Evolutionary conservation across 2,113 vertebrate species (phyloP).

Genomic region (Sinocyclocheilus anophthalmus): DNA sequence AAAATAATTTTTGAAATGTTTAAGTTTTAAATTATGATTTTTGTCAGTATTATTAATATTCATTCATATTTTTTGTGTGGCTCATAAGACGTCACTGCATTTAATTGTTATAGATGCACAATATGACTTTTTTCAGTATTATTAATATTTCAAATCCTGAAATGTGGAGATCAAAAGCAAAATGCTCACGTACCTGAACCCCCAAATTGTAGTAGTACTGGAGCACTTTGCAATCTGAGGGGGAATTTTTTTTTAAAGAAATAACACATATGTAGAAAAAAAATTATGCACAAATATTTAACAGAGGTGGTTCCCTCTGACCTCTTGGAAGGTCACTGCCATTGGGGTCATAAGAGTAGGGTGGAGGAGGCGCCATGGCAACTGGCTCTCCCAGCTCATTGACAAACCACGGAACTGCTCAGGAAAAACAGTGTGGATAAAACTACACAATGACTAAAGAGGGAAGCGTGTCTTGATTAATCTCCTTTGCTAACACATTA

Average conservation of each 20-base stretch:
- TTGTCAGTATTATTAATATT: too few relatives aligned
- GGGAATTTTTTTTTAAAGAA: neutral
- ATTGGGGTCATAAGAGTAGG: slow-evolving; percentile 93
- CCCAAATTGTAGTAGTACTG: slow-evolving; percentile 96
- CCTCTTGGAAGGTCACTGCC: slow-evolving; percentile 91
- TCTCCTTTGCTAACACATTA: neutral
- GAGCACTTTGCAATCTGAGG: slow-evolving; percentile 87
- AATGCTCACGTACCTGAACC: slow-evolving; percentile 83
- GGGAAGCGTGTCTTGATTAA: neutral
- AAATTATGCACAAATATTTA: too few relatives aligned
- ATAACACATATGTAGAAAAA: neutral
- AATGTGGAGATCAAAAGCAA: neutral
- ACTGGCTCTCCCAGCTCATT: slow-evolving; percentile 80
- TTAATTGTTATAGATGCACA: too few relatives aligned
- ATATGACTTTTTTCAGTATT: too few relatives aligned
- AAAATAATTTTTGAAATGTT: too few relatives aligned
- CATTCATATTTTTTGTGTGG: too few relatives aligned
- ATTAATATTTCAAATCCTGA: too few relatives aligned
- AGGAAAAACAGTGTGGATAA: slow-evolving; percentile 59
- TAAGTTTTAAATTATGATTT: too few relatives aligned
- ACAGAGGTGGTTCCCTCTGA: slow-evolving; percentile 62
- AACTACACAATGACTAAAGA: neutral
- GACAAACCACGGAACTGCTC: slow-evolving; percentile 74
- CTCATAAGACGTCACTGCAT: too few relatives aligned
- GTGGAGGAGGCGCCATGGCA: slow-evolving; percentile 77